phyloP scores from a whole-genome alignment of 2,113 vertebrate species.

The Geococcyx californianus region DNA sequence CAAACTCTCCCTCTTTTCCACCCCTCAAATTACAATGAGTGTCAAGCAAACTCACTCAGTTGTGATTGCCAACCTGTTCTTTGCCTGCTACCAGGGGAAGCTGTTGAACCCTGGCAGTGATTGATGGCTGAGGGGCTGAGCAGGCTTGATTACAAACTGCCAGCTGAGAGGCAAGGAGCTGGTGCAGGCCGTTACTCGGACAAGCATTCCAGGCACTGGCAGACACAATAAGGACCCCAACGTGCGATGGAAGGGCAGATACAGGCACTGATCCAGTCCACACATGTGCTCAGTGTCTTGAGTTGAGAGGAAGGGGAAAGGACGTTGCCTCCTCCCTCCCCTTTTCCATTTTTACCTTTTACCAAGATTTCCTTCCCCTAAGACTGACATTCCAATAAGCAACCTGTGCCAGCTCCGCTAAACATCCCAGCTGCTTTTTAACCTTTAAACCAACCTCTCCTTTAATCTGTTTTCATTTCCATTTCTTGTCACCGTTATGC shows the following conservation, averaged over 20 bases:
- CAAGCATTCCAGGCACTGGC: not conserved
- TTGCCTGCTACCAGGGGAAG: not conserved
- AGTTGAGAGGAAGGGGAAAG: not conserved
- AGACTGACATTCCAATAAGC: not conserved
- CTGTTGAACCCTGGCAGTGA: not conserved
- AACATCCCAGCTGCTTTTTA: not conserved
- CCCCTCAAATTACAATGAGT: not conserved
- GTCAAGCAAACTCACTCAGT: not conserved
- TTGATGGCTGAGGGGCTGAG: not conserved
- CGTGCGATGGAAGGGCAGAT: not conserved
- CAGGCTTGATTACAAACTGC: not conserved
- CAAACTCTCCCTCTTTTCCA: not conserved
- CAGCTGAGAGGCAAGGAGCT: not conserved
- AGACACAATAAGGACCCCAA: not conserved
- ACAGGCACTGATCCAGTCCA: not conserved
- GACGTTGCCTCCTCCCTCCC: not conserved
- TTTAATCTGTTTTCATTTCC: slow-evolving; percentile 12
- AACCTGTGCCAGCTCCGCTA: not conserved
- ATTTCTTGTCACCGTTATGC: not conserved
- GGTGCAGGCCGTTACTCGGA: not conserved
- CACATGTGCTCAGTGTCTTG: not conserved
- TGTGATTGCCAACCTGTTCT: not conserved
- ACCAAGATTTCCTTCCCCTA: not conserved
- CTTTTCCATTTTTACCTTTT: not conserved
- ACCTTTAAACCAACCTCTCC: slow-evolving; percentile 11